phyloP scores from a whole-genome alignment of 2,888 invertebrate genomes.

The Neoitamus cyanurus region DNA sequence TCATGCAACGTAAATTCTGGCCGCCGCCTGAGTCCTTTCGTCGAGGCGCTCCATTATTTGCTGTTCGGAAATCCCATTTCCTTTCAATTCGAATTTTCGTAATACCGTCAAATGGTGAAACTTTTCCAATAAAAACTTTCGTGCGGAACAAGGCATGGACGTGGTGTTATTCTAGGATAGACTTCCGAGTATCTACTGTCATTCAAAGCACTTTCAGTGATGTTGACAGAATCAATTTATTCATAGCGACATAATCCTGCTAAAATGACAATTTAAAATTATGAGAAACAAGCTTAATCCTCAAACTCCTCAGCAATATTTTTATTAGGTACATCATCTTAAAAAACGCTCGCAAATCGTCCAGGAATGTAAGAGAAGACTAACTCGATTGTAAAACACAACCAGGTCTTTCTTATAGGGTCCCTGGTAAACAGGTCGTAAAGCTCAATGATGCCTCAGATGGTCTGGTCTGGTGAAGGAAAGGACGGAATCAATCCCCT shows the following conservation, averaged over 20 bases:
- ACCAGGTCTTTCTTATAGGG: no score
- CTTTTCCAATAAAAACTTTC: constrained; percentile 1
- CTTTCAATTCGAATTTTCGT: not conserved
- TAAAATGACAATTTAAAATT: not conserved
- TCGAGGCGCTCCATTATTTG: not conserved
- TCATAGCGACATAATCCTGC: not conserved
- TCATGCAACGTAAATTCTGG: not conserved
- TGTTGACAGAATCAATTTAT: not conserved
- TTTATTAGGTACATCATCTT: no score
- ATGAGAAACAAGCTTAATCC: not conserved
- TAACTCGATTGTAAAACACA: no score
- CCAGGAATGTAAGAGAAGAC: no score
- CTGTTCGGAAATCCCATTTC: not conserved
- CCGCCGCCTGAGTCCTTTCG: not conserved
- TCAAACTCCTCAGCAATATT: no score
- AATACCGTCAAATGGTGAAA: not conserved
- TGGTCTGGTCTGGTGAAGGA: no score
- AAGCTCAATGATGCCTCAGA: no score
- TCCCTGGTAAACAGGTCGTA: no score
- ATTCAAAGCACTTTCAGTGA: not conserved
- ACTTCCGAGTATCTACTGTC: not conserved
- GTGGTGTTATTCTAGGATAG: not conserved
- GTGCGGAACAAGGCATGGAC: not conserved
- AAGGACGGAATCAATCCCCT: no score
- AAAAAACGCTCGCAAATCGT: no score